Conservation (phyloP, 2,113 vertebrate species). For the Australoheros scitulus region DNA sequence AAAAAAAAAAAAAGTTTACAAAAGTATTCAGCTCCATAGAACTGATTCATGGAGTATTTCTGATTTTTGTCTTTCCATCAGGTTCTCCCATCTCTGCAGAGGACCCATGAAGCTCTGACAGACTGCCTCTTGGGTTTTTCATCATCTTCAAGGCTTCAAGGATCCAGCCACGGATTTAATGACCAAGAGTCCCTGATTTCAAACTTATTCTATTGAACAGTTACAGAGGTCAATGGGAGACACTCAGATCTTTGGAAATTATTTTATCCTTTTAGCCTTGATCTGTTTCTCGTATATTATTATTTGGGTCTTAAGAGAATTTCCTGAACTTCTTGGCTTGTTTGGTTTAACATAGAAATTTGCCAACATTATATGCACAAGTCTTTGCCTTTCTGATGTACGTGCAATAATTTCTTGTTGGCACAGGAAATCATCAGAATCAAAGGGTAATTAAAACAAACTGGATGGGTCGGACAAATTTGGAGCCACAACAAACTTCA, state of each 20-base stretch:
- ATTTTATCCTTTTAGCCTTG: too few species aligned
- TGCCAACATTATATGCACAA: not conserved
- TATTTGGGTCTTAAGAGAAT: not conserved
- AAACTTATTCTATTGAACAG: not conserved
- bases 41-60: not conserved
- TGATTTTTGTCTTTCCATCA: not conserved
- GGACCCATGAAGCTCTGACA: not conserved
- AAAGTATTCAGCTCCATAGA: not conserved
- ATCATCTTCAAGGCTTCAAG: too few species aligned
- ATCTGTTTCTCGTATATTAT: not conserved
- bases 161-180: not conserved
- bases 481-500: not conserved
- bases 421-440: not conserved
- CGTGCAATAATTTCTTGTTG: not conserved
- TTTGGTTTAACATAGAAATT: not conserved
- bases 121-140: not conserved
- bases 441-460: not conserved
- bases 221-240: not conserved
- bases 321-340: not conserved
- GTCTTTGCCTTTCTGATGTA: not conserved
- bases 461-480: not conserved
- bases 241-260: not conserved
- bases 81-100: not conserved
- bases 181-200: rapidly evolving
- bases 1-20: too few species aligned